Base-by-base conservation (phyloP, 2,888 invertebrate genomes). In the Synergus umbraculus region DNA sequence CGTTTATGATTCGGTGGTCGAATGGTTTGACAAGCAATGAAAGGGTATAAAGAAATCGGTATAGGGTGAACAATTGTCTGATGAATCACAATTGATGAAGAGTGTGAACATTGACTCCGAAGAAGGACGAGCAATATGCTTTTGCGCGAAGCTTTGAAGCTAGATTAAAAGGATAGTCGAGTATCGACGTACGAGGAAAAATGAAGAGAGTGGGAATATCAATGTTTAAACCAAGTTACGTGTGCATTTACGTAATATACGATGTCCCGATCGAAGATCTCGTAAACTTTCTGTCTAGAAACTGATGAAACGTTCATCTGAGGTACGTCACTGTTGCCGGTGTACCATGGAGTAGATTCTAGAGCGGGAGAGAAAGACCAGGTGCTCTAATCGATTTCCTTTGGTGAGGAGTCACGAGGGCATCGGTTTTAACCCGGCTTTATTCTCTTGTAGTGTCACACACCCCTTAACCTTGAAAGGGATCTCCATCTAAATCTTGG, bases 401-500 rank as follows among this genome's bases (percentile, higher is more conserved):
- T 69, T 64, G 29, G 44, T 10, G 29, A 65, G 43, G 58, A 78
- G 79, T 81, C 79, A 79, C 82, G 82, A 82, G 79, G 78, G 76
- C 76, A 82, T 76, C 46, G 73, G 37, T 73, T 73, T n/a, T n/a
- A 54, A 41, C 37, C 73, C 54, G 73, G 73, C 54, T n/a, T 73
- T 73, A 49, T 54, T 73, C 49, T 37, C 37, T 37, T 37, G 78
- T 82, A 76, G 79, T 79, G 79, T 79, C 81, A 77, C 79, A 46
- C 78, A 78, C 78, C 81, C 78, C 76, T 81, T 81, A 69, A 81
- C 81, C 81, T 81, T 81, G 81, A 79, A 78, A 63, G 41, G 4
- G 58, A 63, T 8, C 22, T 64, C 79, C 41, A 65, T 15, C 18
- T 37, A 46, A 65, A 43, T 76, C 60, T 76, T 65, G 12, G 4